Evolutionary conservation across 2,113 vertebrate genomes (phyloP).

Genomic region (Glareola pratincola): DNA sequence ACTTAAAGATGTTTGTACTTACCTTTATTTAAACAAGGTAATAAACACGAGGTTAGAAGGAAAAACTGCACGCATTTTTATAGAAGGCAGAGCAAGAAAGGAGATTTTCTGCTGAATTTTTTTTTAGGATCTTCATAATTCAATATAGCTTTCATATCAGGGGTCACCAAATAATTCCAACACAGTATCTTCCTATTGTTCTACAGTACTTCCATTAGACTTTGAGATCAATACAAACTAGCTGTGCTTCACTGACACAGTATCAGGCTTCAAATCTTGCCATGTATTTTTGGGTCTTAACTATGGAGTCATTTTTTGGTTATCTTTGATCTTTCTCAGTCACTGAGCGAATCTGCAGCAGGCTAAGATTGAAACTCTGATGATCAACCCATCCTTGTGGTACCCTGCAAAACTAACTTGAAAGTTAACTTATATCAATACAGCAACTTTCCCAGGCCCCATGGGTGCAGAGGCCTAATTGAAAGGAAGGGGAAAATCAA

Average conservation of each 20-base stretch:
- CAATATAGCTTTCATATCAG: background rate
- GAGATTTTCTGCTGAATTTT: background rate
- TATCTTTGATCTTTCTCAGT: background rate
- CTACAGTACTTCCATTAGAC: background rate
- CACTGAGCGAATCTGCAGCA: background rate
- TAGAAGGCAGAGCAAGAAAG: background rate
- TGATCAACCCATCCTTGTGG: background rate
- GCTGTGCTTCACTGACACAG: background rate
- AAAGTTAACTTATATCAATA: conserved; percentile 31
- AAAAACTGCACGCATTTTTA: background rate
- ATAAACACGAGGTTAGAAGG: background rate
- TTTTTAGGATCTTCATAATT: background rate
- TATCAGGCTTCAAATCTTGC: background rate
- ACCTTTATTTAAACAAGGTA: background rate
- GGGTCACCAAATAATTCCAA: background rate
- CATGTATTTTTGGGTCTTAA: background rate
- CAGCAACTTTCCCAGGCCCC: background rate
- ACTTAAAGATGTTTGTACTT: background rate
- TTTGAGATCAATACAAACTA: background rate
- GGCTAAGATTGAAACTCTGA: background rate
- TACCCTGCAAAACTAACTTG: conserved; percentile 23
- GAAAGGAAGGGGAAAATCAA: conserved; percentile 61
- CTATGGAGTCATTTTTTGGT: background rate
- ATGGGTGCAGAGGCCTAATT: conserved; percentile 38
- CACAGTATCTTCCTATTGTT: background rate